phyloP scores from a whole-genome alignment of 2,113 vertebrate species.

The Eulacestoma nigropectus region DNA sequence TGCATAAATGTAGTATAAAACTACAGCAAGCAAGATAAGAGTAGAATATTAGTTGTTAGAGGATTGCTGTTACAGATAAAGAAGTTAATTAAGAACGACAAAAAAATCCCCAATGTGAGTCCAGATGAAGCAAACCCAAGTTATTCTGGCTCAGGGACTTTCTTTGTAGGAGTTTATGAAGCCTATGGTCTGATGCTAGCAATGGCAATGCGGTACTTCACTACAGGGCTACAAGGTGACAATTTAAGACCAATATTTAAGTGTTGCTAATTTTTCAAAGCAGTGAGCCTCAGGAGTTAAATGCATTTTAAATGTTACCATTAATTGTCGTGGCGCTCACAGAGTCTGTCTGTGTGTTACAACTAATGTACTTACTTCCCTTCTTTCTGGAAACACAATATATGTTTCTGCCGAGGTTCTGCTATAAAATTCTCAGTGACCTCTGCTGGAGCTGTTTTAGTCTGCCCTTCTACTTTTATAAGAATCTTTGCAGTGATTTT shows the following conservation, averaged over 20 bases:
- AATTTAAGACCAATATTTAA: not conserved
- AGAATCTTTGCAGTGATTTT: not conserved
- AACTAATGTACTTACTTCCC: not conserved
- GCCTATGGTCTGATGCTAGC: not conserved
- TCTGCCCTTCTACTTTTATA: not conserved
- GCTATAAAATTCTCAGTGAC: not conserved
- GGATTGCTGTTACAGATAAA: not conserved
- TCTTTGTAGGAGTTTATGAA: not conserved
- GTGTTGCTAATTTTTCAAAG: not conserved
- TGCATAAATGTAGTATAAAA: not conserved
- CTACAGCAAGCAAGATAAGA: not conserved
- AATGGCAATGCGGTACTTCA: not conserved
- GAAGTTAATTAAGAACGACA: not conserved
- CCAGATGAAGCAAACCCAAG: not conserved
- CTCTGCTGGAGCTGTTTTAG: not conserved
- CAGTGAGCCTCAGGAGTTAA: not conserved
- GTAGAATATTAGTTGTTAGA: not conserved
- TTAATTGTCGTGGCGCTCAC: not conserved
- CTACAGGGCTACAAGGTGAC: not conserved
- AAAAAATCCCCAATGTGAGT: not conserved
- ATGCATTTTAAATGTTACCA: not conserved
- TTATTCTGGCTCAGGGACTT: not conserved
- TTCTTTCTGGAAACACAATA: not conserved
- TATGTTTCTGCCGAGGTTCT: not conserved
- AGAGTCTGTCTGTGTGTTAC: not conserved